Evolutionary conservation across 2,113 vertebrate species (phyloP), one percentile per base, ranked within the genome.

Genomic region (Dipodomys merriami): DNA sequence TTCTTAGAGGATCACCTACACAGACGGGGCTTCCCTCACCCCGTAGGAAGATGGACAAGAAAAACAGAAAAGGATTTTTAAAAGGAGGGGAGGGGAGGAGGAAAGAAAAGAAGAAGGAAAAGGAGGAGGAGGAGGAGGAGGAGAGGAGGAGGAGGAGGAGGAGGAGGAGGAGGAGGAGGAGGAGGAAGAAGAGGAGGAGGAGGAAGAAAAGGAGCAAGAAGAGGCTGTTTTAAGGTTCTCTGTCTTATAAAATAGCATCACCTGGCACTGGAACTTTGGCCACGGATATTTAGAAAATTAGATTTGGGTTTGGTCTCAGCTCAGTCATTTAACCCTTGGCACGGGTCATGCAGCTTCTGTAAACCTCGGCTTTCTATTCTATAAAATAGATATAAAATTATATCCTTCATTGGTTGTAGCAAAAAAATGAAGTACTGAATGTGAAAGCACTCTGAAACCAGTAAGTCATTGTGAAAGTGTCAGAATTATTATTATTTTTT

Each of bases 371-470:
- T 91, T 95, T 92, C 67, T 94, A 16, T 9, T 65, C 86, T 84
- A 80, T 77, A 85, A 83, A 92, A 74, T 64, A 33, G 44, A 91
- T 80, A 44, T 91, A 86, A 94, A 90, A 83, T 29, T 81, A 84
- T 6, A 23, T 89, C 46, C 57, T 79, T 91, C 78, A 16, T 74
- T 30, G 33, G 35, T 5, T 53, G 72, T 62, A 71, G 16, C 82
- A 57, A 91, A 39, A n/a, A 95, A 94, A 90, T 74, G 73, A 86
- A 92, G 60, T 90, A n/a, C 65, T 44, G 29, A 79, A 77, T 22
- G 33, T 91, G 93, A 90, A 95, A 89, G 39, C 39, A 81, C n/a
- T 92, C 74, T n/a, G n/a, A n/a, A n/a, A n/a, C n/a, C 10, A n/a
- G 3, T 64, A 67, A 90, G 39, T 71, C 83, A n/a, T n/a, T 77